Evolutionary conservation across 2,113 vertebrate genomes (phyloP), one percentile per base, ranked within the genome.

Genomic region (Romanogobio albipinnatus): DNA sequence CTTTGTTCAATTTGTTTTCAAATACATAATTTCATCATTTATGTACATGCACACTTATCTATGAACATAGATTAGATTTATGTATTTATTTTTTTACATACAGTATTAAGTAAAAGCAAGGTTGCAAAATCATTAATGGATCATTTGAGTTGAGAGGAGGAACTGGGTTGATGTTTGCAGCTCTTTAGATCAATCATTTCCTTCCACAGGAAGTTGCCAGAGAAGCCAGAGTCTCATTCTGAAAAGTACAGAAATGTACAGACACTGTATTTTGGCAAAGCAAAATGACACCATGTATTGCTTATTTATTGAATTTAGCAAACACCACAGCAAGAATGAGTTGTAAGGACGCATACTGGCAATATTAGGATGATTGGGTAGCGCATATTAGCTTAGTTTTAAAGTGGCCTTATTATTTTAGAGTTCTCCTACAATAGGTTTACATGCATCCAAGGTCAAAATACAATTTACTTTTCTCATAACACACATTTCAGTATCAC

Each of bases 181-280:
- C 59, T 80, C 39, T 47, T 80, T 15, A 47, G 36, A 47, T 62
- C 59, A 80, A 80, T 64, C 77, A 80, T 80, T 80, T 61, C 77
- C 77, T 80, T 47, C 15, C 59, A 64, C 59, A 80, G 77, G 77
- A 80, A 64, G 77, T 80, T 64, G 59, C 77, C 58, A 64, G 58
- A 64, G 59, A 78, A 33, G 33, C 76, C 53, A 78, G 53, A 39
- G 36, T 78, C 22, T 59, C 53, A 61, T 58, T 56, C 19, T 39
- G 10, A 43, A 59, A 19, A 58, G 15, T 39, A 58, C 51, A 77
- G 15, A 36, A 19, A 29, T 4, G 74, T 51, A 36, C 3, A 56
- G 17, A 39, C 75, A 33, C 1, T 58, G 5, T 22, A 58, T 76
- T 77, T 56, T 22, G 75, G 36, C 19, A 58, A 58, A 77, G 29